Evolutionary conservation across 1,140 invertebrate species (phyloP).

Genomic region (Ladona fulva): DNA sequence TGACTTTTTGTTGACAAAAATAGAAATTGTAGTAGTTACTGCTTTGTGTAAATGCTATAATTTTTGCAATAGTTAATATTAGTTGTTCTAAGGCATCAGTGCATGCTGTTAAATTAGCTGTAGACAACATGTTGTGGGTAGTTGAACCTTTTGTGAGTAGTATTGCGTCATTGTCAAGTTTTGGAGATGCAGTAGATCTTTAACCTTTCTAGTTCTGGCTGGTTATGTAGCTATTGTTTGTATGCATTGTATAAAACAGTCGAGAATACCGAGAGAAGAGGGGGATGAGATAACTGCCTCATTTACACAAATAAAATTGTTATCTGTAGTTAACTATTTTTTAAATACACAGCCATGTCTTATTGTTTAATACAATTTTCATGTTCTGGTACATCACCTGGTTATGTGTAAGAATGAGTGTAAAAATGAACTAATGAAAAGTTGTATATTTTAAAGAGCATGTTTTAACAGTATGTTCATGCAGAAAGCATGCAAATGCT

Average conservation of each 20-base stretch:
- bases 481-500: too few species aligned
- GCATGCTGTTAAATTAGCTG: not conserved
- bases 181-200: not conserved
- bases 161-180: not conserved
- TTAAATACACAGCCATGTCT: not conserved
- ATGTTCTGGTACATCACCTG: too few species aligned
- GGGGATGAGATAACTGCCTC: not conserved
- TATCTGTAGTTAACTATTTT: not conserved
- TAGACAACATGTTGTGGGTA: not conserved
- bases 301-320: conserved; percentile 5
- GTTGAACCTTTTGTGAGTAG: not conserved
- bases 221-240: not conserved
- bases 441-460: too few species aligned
- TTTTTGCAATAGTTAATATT: not conserved
- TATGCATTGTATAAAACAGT: not conserved
- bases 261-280: not conserved
- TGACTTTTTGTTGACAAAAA: not conserved
- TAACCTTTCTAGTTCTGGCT: not conserved
- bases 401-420: too few species aligned
- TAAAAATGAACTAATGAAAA: too few species aligned
- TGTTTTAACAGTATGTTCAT: too few species aligned
- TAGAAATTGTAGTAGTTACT: not conserved
- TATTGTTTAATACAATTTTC: not conserved
- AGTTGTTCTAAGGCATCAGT: not conserved
- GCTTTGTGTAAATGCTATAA: not conserved